Percentiles rank a stretch among this genome's conserved stretches.
These are phyloP conservation scores for Phylloscopus trochiloides DNA, from an alignment of 2,113 vertebrate genomes.

Conservation along the genomic window DNA sequence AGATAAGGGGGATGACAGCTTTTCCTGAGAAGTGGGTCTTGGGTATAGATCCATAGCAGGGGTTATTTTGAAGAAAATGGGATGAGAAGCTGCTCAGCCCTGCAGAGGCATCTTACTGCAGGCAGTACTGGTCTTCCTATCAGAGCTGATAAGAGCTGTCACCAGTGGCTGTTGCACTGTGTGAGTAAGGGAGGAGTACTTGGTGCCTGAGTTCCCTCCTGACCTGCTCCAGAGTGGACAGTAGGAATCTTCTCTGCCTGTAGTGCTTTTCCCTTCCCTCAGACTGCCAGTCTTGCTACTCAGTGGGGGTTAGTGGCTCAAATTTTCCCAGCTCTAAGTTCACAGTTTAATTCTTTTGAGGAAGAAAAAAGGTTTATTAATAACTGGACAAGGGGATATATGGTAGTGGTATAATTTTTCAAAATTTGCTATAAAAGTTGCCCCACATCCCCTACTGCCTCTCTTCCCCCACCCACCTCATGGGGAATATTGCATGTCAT, in stretches of 20 bases:
- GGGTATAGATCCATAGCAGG: background rate
- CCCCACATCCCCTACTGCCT: fast-evolving
- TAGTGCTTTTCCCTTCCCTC: background rate
- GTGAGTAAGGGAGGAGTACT: background rate
- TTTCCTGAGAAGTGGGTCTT: background rate
- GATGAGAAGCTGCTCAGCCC: background rate
- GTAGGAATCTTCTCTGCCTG: background rate
- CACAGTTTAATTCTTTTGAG: background rate
- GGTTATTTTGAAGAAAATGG: background rate
- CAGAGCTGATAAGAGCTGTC: background rate
- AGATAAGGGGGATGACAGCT: background rate
- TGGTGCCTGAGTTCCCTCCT: background rate
- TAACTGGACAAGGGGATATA: background rate
- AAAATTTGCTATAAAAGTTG: background rate
- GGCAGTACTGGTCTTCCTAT: background rate
- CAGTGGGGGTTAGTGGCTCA: background rate
- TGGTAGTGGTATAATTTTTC: background rate
- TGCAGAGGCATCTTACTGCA: background rate
- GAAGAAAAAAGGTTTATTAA: background rate
- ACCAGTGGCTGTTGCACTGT: background rate
- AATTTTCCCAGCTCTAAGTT: background rate
- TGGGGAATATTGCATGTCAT: background rate
- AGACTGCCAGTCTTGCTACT: background rate
- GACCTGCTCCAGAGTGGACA: background rate
- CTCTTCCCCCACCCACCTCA: background rate